Base-by-base conservation (phyloP, 2,113 vertebrate genomes). In the Grammomys surdaster region DNA sequence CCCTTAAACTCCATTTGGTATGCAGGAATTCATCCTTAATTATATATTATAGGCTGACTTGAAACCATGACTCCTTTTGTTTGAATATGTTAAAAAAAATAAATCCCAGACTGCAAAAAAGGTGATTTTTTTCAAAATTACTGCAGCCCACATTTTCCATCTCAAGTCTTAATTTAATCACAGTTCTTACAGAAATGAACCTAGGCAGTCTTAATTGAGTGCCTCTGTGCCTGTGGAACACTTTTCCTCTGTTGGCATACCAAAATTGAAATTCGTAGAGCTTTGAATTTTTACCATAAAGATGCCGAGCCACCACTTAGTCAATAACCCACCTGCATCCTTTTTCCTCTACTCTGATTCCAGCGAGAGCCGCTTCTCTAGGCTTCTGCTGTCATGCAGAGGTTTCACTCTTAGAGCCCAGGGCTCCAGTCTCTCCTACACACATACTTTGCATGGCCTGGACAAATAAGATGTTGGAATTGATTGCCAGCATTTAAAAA, bases 101-200 rank as follows among this genome's bases (percentile, higher is more conserved):
- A 94, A 95, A 90, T 92, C 95, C 82, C 80, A 95, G 90, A 95
- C 94, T 95, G 60, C 93, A 77, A 93, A 88, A 95, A 16, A 69
- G 67, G 84, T 93, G 89, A 93, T 92, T 96, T 97, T 96, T 95
- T 40, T 28, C 67, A 88, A 92, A 96, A 97, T 95, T 67, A 95
- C 92, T 91, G 77, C 56, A 90, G 90, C 65, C 77, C 58, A 91
- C 73, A 90, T 96, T 96, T 96, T 88, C 82, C 67, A 43, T 58
- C 91, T 84, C 86, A 78, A 56, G 82, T 93, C 89, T 96, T 97
- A 95, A 97, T 97, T 97, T 97, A 97, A 97, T 97, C 95, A 95
- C 60, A 33, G 91, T 88, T 95, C 90, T 92, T 88, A 65, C 95
- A 95, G 96, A 97, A 96, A 81, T 96, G 96, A 96, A 90, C 82